Evolutionary conservation across 2,797 vertebrate species (phyloP).

Genomic region (Poecilia picta): DNA sequence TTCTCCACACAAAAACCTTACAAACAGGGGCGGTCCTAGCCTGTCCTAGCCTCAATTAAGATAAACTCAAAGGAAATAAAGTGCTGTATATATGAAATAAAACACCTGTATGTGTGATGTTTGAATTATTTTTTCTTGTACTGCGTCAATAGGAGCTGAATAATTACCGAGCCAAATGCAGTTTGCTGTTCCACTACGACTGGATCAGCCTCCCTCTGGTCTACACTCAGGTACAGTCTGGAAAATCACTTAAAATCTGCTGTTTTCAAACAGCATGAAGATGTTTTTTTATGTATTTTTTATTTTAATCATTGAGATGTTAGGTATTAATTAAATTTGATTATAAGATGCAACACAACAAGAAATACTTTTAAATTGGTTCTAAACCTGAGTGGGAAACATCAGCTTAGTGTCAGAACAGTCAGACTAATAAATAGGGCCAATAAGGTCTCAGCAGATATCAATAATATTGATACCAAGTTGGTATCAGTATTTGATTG

Average conservation of each 20-base stretch:
- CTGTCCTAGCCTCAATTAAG: not conserved
- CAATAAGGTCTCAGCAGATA: not conserved
- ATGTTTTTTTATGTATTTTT: not conserved
- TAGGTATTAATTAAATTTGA: not conserved
- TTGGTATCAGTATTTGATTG: too few species aligned
- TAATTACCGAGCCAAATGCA: slow-evolving; percentile 88
- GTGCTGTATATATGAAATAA: not conserved
- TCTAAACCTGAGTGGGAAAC: not conserved
- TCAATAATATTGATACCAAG: too few species aligned
- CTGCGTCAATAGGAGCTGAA: slow-evolving; percentile 86
- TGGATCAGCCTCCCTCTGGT: slow-evolving; percentile 94
- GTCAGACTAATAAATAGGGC: not conserved
- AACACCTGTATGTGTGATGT: not conserved
- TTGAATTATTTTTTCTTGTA: not conserved
- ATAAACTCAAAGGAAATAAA: not conserved
- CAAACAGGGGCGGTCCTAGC: not conserved
- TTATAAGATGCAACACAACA: not conserved
- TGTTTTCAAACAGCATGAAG: not conserved
- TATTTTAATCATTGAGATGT: not conserved
- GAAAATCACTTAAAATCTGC: not conserved
- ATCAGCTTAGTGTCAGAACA: not conserved
- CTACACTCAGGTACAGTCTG: slow-evolving; percentile 82
- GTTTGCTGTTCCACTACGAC: slow-evolving; percentile 90
- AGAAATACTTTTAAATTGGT: not conserved
- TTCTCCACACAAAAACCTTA: not conserved